Conservation (phyloP, 2,888 invertebrate species). For the Polydrusus cervinus region DNA sequence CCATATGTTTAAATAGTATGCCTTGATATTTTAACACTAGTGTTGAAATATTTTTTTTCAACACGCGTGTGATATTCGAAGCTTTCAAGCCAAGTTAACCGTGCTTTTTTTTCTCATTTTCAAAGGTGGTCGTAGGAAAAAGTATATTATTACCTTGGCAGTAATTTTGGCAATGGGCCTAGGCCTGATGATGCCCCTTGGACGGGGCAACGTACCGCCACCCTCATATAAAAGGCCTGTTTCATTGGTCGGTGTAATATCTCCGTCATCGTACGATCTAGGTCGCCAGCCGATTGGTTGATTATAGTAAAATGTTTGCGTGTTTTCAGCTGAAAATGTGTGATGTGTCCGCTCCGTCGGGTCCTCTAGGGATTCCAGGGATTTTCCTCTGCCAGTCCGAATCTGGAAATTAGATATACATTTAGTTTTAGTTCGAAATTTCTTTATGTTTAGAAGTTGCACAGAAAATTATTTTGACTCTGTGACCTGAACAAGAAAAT, state of each 20-base stretch:
- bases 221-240: constrained; percentile 75
- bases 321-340: constrained; percentile 76
- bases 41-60: too few species aligned
- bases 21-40: too few species aligned
- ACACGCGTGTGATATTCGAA: too few species aligned
- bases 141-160: constrained; percentile 71
- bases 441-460: too few species aligned
- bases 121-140: not conserved
- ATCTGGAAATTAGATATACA: constrained; percentile 74
- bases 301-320: constrained; percentile 75
- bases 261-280: constrained; percentile 89
- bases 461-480: too few species aligned
- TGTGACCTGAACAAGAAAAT: too few species aligned
- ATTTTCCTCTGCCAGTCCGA: constrained; percentile 88
- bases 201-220: constrained; percentile 90
- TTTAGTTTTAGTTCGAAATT: not conserved
- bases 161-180: constrained; percentile 86
- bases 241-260: constrained; percentile 92
- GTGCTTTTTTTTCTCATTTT: too few species aligned
- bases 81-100: too few species aligned
- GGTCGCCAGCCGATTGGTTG: constrained; percentile 71
- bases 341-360: constrained; percentile 79
- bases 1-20: too few species aligned
- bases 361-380: constrained; percentile 89
- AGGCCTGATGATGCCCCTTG: constrained; percentile 86